Base-by-base conservation (phyloP, 35 echinoderm and acorn worm genomes). In the Ophiothrix spiculata region DNA sequence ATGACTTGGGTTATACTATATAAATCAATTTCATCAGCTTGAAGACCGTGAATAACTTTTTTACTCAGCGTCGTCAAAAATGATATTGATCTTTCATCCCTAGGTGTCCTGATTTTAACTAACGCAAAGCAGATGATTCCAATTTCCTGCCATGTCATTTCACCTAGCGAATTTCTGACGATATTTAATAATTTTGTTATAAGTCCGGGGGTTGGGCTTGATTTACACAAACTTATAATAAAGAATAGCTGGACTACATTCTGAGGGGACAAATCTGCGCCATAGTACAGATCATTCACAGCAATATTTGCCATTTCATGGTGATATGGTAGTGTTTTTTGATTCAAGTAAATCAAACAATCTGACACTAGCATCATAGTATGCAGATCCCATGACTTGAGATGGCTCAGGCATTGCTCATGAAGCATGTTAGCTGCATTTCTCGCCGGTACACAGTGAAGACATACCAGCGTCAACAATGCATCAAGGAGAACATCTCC, bases 281-380 rank as follows among this genome's bases (percentile, higher is more conserved):
- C 60, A 25, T 69, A 69, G 29, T 15, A 69, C 6, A 69, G 2
- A 69, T 69, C 60, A 69, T 69, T n/a, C 3, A n/a, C 60, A 25
- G 23, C 60, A 4, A 69, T 1, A 4, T 10, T 2, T 4, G 25
- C 29, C 60, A 69, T 69, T 6, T 69, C 60, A 25, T 69, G 3
- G 29, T 60, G 29, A 17, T 90, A 63, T 15, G 82, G 84, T 10
- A 80, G 17, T 42, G 16, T 76, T 19, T 39, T 84, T 34, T 38
- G 80, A 29, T 74, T 37, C 33, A 31, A 35, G 56, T 74, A 40
- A 29, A 90, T 82, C 88, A 80, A 90, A 64, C 88, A 90, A 39
- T 90, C 88, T 12, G 88, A 84, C 80, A 90, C 88, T 29, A 90
- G 34, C 8, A 90, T 40, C 88, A 78, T 39, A 21, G 88, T 84